These are phyloP conservation scores for Rhingia rostrata DNA, from an alignment of 2,888 invertebrate species.

Conservation along the genomic window DNA sequence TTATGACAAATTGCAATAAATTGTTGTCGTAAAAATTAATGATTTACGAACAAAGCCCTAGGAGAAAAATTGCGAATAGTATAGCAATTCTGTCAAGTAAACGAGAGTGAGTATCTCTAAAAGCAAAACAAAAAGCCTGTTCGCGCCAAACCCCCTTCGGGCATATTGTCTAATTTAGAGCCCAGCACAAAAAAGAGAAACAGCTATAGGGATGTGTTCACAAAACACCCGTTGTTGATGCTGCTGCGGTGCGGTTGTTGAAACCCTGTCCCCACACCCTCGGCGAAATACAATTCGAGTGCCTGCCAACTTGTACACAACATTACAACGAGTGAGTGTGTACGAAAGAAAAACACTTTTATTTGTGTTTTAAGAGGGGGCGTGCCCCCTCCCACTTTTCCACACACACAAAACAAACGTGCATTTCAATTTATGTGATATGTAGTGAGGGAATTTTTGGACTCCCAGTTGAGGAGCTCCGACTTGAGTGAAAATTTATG, in stretches of 20 bases:
- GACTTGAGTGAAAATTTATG: conserved; percentile 65
- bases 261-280: conserved; percentile 2
- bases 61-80: conserved; percentile 47
- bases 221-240: conserved; percentile 15
- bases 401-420: conserved; percentile 32
- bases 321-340: conserved; percentile 21
- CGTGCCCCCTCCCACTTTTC: conserved; percentile 8
- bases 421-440: conserved; percentile 65
- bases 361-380: conserved; percentile 49
- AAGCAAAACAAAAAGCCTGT: conserved; percentile 23
- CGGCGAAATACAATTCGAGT: conserved; percentile 44
- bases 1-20: conserved; percentile 54
- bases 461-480: conserved; percentile 33
- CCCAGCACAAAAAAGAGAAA: conserved; percentile 8
- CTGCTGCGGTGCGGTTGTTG: conserved; percentile 27
- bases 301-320: conserved; percentile 58
- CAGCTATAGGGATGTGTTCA: conserved; percentile 43
- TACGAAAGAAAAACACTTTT: conserved; percentile 56
- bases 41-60: conserved; percentile 57
- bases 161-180: conserved; percentile 54
- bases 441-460: conserved; percentile 53
- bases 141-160: conserved; percentile 15
- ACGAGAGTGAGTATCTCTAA: conserved; percentile 45
- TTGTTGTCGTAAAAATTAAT: conserved; percentile 57
- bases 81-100: conserved; percentile 21